phyloP scores from a whole-genome alignment of 2,888 invertebrate species.

The Dermolepida albohirtum region DNA sequence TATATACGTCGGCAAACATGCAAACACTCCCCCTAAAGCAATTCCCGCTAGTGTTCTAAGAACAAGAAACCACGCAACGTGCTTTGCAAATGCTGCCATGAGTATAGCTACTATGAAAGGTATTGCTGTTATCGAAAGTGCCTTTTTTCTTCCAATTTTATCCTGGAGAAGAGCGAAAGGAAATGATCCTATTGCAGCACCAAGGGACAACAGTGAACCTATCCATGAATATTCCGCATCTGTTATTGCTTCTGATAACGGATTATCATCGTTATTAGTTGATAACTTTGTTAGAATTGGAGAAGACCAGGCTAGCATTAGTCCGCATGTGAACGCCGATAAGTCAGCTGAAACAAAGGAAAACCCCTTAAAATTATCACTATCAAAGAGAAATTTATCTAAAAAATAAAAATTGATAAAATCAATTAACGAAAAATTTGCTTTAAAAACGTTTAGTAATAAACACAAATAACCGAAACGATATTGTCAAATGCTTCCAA shows the following conservation, averaged over 20 bases:
- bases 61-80: slow-evolving; percentile 55
- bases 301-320: slow-evolving; percentile 64
- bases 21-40: slow-evolving; percentile 78
- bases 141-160: slow-evolving; percentile 75
- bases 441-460: too few relatives aligned
- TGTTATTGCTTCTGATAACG: slow-evolving; percentile 66
- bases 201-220: slow-evolving; percentile 77
- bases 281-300: slow-evolving; percentile 53
- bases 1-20: slow-evolving; percentile 85
- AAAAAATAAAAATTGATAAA: too few relatives aligned
- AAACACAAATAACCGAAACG: too few relatives aligned
- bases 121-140: slow-evolving; percentile 71
- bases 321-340: slow-evolving; percentile 63
- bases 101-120: slow-evolving; percentile 71
- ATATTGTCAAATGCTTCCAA: too few relatives aligned
- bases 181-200: slow-evolving; percentile 75
- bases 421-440: too few relatives aligned
- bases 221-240: slow-evolving; percentile 78
- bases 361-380: too few relatives aligned
- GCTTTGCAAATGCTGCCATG: slow-evolving; percentile 57
- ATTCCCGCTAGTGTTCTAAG: slow-evolving; percentile 70
- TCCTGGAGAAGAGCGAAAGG: slow-evolving; percentile 75
- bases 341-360: slow-evolving; percentile 61
- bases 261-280: slow-evolving; percentile 61
- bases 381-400: too few relatives aligned